Percentiles rank a stretch among this genome's conserved stretches.
These are phyloP conservation scores for Drosophila setosimentum DNA, from an alignment of 2,888 invertebrate genomes.

Conservation along the genomic window DNA sequence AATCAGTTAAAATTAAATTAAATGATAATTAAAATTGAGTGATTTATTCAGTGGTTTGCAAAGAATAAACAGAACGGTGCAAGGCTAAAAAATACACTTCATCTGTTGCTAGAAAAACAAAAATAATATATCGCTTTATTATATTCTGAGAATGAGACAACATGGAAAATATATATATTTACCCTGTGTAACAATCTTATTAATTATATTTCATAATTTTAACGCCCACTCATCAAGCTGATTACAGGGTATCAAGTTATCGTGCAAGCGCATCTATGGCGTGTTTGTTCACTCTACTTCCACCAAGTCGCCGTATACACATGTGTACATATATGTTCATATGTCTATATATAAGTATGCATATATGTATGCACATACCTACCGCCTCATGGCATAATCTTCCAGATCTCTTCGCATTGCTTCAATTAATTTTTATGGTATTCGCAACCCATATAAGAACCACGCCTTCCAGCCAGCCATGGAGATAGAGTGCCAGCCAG, in stretches of 20 bases:
- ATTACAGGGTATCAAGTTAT: slow-evolving; percentile 24
- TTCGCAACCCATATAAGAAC: slow-evolving; percentile 70
- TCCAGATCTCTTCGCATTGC: slow-evolving; percentile 50
- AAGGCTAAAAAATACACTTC: neutral
- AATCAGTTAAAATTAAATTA: slow-evolving; percentile 2
- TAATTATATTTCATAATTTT: neutral
- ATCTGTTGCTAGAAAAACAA: neutral
- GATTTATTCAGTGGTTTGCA: neutral
- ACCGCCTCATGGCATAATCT: slow-evolving; percentile 41
- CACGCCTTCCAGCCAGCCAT: slow-evolving; percentile 40
- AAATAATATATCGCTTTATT: neutral
- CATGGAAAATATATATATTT: neutral
- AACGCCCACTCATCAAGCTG: neutral
- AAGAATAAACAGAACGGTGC: neutral
- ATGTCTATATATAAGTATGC: neutral
- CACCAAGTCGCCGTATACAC: neutral
- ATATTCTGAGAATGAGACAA: neutral
- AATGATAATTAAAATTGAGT: neutral
- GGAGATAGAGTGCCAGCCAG: slow-evolving; percentile 9
- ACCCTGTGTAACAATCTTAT: neutral
- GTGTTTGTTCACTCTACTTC: neutral
- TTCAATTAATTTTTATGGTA: slow-evolving; percentile 69
- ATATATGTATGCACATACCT: neutral
- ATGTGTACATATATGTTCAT: slow-evolving; percentile 1
- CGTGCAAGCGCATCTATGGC: neutral